Evolutionary conservation across 1,140 invertebrate species (phyloP).

Genomic region (Drosophila ironensis): DNA sequence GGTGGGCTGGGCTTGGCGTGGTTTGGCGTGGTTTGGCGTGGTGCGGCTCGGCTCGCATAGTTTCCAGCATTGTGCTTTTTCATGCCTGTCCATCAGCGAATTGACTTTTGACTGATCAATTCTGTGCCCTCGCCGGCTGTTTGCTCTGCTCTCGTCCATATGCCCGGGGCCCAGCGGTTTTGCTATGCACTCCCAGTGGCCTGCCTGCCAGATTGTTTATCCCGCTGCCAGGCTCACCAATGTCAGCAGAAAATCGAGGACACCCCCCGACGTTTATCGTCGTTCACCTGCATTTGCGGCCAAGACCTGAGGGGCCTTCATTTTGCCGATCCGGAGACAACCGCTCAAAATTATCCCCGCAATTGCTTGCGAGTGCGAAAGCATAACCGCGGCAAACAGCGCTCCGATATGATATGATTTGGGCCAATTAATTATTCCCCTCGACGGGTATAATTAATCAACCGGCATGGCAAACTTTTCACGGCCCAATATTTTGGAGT

Average conservation of each 20-base stretch:
- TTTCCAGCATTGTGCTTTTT: conserved; percentile 25
- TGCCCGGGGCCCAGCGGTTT: background rate
- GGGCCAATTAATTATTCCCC: conserved; percentile 31
- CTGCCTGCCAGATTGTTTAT: background rate
- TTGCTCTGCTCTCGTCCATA: background rate
- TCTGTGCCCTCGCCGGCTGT: background rate
- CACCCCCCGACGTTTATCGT: too few species aligned
- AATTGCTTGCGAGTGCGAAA: too few species aligned
- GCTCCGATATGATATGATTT: conserved; percentile 11
- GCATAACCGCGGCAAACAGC: background rate
- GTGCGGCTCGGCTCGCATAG: background rate
- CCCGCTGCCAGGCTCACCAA: background rate
- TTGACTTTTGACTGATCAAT: conserved; percentile 37
- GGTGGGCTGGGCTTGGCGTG: conserved; percentile 8
- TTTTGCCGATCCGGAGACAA: too few species aligned
- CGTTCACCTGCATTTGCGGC: too few species aligned
- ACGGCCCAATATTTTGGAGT: background rate
- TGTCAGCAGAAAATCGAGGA: too few species aligned
- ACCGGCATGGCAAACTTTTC: background rate
- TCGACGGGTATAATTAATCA: conserved; percentile 18
- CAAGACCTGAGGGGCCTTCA: too few species aligned
- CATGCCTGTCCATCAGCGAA: conserved; percentile 20
- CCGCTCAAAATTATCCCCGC: too few species aligned
- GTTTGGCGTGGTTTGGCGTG: background rate
- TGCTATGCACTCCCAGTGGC: background rate